A percentile compares a stretch with the other conserved stretches of the same genome.
phyloP scores from a whole-genome alignment of 2,113 vertebrate genomes.

The Notiomystis cincta region DNA sequence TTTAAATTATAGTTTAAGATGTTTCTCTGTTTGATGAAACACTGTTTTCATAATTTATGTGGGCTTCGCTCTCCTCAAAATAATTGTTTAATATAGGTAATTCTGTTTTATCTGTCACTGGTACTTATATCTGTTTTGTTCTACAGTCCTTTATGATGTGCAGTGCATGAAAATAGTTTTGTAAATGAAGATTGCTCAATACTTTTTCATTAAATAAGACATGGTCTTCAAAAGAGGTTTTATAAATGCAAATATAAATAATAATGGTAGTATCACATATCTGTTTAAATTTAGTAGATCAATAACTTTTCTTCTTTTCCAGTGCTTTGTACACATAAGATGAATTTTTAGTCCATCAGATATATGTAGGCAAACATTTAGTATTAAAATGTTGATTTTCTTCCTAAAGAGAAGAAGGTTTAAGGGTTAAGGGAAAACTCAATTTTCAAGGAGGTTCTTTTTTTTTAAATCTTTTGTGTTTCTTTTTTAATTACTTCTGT shows the following conservation, averaged over 20 bases:
- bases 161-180: constrained; percentile 31
- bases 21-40: constrained; percentile 39
- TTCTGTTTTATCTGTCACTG: constrained; percentile 52
- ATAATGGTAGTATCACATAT: neutral
- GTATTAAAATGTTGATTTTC: neutral
- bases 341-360: neutral
- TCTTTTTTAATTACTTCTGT: constrained; percentile 47
- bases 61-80: constrained; percentile 10
- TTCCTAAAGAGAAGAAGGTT: neutral
- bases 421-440: neutral
- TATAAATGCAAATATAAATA: neutral
- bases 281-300: neutral
- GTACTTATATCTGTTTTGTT: constrained; percentile 58
- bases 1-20: constrained; percentile 70
- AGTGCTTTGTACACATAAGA: neutral
- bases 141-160: constrained; percentile 8
- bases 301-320: neutral
- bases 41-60: constrained; percentile 54
- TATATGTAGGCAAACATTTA: neutral
- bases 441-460: neutral
- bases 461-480: neutral
- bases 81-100: constrained; percentile 41
- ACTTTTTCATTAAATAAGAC: constrained; percentile 10
- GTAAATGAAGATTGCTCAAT: constrained; percentile 52
- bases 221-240: neutral